Conservation (phyloP, 1,140 invertebrate species). For the Oreohelix idahoensis region DNA sequence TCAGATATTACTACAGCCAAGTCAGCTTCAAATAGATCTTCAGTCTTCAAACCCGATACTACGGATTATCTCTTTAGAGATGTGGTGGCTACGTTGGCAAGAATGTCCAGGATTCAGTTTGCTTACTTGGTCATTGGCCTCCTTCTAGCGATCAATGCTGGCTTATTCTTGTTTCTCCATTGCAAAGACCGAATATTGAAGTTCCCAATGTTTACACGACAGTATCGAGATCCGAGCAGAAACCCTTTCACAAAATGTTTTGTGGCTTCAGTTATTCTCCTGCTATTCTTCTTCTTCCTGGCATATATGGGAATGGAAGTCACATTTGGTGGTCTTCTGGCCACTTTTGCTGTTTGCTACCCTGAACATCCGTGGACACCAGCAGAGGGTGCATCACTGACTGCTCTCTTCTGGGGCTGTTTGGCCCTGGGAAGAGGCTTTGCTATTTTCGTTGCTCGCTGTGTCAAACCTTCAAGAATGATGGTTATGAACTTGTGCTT, state of each 20-base stretch:
- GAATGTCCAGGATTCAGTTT: conserved; percentile 74
- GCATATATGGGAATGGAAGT: conserved; percentile 75
- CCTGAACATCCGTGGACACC: conserved; percentile 62
- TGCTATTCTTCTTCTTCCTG: conserved; percentile 74
- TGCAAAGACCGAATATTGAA: conserved; percentile 57
- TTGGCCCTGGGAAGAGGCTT: conserved; percentile 73
- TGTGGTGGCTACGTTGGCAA: conserved; percentile 50
- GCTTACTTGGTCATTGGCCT: conserved; percentile 73
- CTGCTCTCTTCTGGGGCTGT: conserved; percentile 75
- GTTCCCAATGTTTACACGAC: conserved; percentile 19
- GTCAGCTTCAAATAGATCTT: conserved; percentile 29
- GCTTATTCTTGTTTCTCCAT: conserved; percentile 72
- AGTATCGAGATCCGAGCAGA: conserved; percentile 21
- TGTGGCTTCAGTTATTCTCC: conserved; percentile 60
- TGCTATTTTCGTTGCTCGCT: conserved; percentile 72
- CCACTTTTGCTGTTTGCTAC: conserved; percentile 70
- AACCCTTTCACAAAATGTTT: conserved; percentile 37
- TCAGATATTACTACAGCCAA: conserved; percentile 26
- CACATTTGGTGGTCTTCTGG: conserved; percentile 73
- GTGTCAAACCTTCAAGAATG: conserved; percentile 69
- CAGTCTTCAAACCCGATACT: conserved; percentile 37
- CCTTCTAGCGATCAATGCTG: conserved; percentile 70
- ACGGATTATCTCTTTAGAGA: conserved; percentile 42
- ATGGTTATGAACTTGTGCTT: conserved; percentile 69
- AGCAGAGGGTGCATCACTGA: conserved; percentile 69